Evolutionary conservation across 2,888 invertebrate genomes (phyloP), one percentile per base, ranked within the genome.

Genomic region (Lucinisca nassula): DNA sequence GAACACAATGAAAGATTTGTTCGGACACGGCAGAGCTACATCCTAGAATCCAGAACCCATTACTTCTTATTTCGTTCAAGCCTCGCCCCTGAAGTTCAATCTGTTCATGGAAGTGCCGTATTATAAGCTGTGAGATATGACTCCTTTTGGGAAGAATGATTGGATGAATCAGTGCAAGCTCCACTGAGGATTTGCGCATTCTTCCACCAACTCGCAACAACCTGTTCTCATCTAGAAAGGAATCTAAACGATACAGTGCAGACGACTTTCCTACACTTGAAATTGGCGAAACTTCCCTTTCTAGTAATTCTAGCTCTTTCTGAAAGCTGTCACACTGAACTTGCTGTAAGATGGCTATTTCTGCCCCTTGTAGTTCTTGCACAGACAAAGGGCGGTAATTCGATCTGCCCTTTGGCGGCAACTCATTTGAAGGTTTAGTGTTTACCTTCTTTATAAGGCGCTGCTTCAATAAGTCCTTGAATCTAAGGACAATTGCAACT

Each of bases 21-120:
- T 82, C 81, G 30, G 92, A 79, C 0, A 94, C 92, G 10, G 88
- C 88, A 35, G 90, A 51, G 70, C 92, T 85, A 14, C 90, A 93
- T 3, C 91, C 85, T 0, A 95, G 74, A 4, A 95, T 93, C 95
- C 95, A 96, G 78, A 90, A 95, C 14, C 91, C 92, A 70, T 82
- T 88, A 17, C 79, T 24, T 85, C 92, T 14, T 1, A 93, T 67
- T 67, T 79, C 85, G 82, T 86, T 89, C 12, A 92, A 85, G 4
- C 88, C 91, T 45, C 91, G 75, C 27, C 91, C 92, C 75, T 88
- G 89, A 72, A 92, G 91, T 12, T 51, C 55, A 0, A 79, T 74
- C 14, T 79, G 76, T n/a, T 92, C 82, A 70, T 92, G 92, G 79
- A 75, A 88, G 72, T 93, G 86, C 17, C 77, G 45, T 12, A 92